These are phyloP conservation scores for Geotrypetes seraphini DNA, from an alignment of 2,797 vertebrate species.

Conservation along the genomic window DNA sequence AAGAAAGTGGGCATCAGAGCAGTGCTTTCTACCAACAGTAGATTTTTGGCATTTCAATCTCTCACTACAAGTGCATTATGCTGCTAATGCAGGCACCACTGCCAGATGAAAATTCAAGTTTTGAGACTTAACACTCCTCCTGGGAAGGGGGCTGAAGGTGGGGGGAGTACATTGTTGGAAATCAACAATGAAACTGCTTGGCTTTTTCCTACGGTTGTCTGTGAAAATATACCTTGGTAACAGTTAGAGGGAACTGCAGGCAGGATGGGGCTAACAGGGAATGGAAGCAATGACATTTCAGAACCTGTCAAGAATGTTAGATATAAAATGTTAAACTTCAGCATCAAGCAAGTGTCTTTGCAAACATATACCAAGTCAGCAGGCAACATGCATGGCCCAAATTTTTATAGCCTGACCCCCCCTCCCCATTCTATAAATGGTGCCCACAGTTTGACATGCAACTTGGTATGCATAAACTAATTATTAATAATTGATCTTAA, in stretches of 20 bases:
- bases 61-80: no score
- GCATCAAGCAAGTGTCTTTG: no score
- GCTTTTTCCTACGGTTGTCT: constrained; percentile 48
- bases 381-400: no score
- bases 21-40: constrained; percentile 77
- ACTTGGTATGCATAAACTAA: no score
- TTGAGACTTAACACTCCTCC: constrained; percentile 23
- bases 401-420: no score
- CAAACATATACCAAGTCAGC: no score
- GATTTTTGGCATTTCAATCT: constrained; percentile 90
- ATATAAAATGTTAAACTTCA: no score
- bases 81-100: constrained; percentile 13
- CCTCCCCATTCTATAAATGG: no score
- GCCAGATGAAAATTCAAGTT: background rate
- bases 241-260: constrained; percentile 82
- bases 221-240: constrained; percentile 74
- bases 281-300: constrained; percentile 4
- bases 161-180: constrained; percentile 82
- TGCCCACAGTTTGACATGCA: no score
- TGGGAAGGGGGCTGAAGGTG: no score
- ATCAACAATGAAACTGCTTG: constrained; percentile 72
- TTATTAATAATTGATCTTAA: no score
- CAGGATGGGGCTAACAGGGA: constrained; percentile 73
- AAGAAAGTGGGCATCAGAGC: constrained; percentile 54
- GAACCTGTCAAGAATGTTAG: constrained; percentile 41